Evolutionary conservation across 2,113 vertebrate genomes (phyloP), one percentile per base, ranked within the genome.

Genomic region (Colius striatus): DNA sequence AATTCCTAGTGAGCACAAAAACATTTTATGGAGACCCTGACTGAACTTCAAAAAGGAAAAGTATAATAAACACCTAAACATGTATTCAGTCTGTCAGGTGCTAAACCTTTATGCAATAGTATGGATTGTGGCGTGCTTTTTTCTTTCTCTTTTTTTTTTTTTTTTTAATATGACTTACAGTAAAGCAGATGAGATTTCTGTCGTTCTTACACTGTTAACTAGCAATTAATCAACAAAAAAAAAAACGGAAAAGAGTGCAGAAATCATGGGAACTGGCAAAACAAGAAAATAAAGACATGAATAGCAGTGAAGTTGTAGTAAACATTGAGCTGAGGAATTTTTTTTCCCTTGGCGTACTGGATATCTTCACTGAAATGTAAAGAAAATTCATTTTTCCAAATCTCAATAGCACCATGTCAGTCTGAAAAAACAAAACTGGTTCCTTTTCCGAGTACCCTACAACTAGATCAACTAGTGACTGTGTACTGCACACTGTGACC

Each of bases 21-120:
- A 85, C 13, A 36, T 27, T 94, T 96, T 58, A 82, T 38, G 55
- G 34, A 82, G 85, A 92, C 36, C 29, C 79, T 91, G 41, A 95
- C 68, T 86, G 68, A 95, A 94, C 47, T 71, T 87, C 57, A 95
- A 92, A 88, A 58, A 55, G 27, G 16, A 75, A 53, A 71, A 80
- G 32, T 62, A n/a, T 43, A 74, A 82, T 63, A 79, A 73, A 92
- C n/a, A 70, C n/a, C 30, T 71, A 81, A 50, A 29, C 11, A 17
- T 16, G 18, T n/a, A 58, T 71, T 89, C 71, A 67, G 26, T 70
- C 92, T 82, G 78, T 70, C 47, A 62, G 84, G 50, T 30, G 54
- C 58, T 61, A 60, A 79, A 78, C 15, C 58, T 77, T 87, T 65
- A 84, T 36, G 30, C 70, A 89, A 57, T 5, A 68, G 13, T 5